Evolutionary conservation across 1,140 invertebrate genomes (phyloP).

Genomic region (Agraylea sexmaculata): DNA sequence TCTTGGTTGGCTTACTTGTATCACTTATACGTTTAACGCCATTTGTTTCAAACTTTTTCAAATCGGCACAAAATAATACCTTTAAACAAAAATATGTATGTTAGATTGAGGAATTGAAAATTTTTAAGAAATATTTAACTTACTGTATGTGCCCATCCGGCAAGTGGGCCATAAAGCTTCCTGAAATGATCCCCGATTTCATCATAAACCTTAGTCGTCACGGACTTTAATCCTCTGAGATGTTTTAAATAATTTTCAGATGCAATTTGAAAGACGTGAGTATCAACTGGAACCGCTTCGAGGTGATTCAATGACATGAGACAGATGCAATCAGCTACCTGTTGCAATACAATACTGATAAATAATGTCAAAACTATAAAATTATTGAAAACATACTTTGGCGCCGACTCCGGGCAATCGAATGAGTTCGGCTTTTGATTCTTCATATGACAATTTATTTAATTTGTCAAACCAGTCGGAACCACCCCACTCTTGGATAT

Average conservation of each 20-base stretch:
- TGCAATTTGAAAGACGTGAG: conserved; percentile 91
- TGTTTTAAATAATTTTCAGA: conserved; percentile 69
- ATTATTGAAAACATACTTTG: conserved; percentile 48
- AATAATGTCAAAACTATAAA: conserved; percentile 8
- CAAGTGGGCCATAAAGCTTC: conserved; percentile 69
- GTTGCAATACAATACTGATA: conserved; percentile 20
- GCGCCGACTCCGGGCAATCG: conserved; percentile 76
- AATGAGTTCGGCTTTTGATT: conserved; percentile 63
- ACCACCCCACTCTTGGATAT: conserved; percentile 55
- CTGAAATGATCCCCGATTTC: conserved; percentile 78
- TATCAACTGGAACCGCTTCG: conserved; percentile 87
- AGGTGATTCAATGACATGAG: conserved; percentile 90
- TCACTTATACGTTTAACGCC: conserved; percentile 16
- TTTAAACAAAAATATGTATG: conserved; percentile 34
- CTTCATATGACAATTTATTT: conserved; percentile 52
- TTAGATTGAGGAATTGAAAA: too few species aligned
- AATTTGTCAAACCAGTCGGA: conserved; percentile 59
- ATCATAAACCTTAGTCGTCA: conserved; percentile 73
- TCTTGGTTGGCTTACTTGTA: neutral
- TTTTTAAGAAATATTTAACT: too few species aligned
- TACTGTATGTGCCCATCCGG: conserved; percentile 94
- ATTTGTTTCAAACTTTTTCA: conserved; percentile 52
- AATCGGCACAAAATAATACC: conserved; percentile 66
- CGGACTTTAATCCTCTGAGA: conserved; percentile 60
- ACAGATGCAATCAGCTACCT: conserved; percentile 97